Evolutionary conservation across 2,797 vertebrate genomes (phyloP).

Genomic region (Poeciliopsis gracilis): DNA sequence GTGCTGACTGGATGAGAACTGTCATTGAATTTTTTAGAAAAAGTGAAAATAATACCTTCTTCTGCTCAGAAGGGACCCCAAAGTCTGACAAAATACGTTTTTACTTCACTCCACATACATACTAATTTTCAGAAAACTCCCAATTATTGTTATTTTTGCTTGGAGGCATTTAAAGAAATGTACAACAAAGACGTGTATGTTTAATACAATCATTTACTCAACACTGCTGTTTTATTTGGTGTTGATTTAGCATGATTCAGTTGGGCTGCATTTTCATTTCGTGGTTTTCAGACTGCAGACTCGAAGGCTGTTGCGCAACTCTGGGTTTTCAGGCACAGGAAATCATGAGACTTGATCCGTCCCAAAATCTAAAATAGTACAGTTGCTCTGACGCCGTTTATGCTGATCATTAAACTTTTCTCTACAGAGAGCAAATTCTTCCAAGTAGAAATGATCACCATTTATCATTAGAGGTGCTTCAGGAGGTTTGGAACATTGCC

Average conservation of each 20-base stretch:
- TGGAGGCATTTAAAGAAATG: neutral
- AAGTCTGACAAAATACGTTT: neutral
- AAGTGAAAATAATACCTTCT: neutral
- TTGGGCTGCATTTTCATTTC: neutral
- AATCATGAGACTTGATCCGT: conserved; percentile 5
- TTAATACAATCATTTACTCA: neutral
- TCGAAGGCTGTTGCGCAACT: conserved; percentile 12
- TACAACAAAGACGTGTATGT: neutral
- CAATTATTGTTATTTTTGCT: neutral
- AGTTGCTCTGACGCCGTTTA: neutral
- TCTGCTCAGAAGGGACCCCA: neutral
- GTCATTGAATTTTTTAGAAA: neutral
- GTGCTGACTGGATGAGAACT: neutral
- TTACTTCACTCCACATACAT: neutral
- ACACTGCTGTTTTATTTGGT: neutral
- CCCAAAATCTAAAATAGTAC: neutral
- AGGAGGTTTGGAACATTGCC: neutral
- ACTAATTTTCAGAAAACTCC: neutral
- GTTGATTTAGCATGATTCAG: neutral
- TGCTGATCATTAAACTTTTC: neutral
- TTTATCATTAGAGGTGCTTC: neutral
- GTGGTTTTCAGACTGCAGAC: neutral
- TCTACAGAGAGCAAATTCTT: neutral
- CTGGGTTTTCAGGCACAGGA: neutral
- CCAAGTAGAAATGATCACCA: neutral